Evolutionary conservation across 2,113 vertebrate genomes (phyloP).

Genomic region (Neotragus moschatus): DNA sequence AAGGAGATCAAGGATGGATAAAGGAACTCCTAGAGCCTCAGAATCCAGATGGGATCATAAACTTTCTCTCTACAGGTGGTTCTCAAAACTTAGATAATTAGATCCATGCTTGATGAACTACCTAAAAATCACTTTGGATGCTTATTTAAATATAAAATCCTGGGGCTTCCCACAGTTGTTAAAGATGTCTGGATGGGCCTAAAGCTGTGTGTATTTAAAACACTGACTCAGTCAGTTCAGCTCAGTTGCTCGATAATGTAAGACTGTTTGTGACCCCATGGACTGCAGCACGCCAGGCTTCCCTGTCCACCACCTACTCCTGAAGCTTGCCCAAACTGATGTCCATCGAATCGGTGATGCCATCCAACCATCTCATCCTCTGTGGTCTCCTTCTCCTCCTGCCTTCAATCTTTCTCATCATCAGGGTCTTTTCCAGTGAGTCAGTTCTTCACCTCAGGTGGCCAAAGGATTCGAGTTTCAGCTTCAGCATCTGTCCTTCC

Average conservation of each 20-base stretch:
- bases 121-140: not conserved
- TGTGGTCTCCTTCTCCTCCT: not conserved
- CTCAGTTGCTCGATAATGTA: not conserved
- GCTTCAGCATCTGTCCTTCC: not conserved
- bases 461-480: not conserved
- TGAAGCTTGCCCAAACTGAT: not conserved
- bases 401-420: not conserved
- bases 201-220: not conserved
- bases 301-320: not conserved
- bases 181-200: not conserved
- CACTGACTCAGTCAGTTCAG: not conserved
- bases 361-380: not conserved
- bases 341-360: not conserved
- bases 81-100: not conserved
- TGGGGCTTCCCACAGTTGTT: not conserved
- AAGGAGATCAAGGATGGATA: not conserved
- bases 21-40: not conserved
- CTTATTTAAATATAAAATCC: not conserved
- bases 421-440: not conserved
- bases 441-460: not conserved
- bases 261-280: not conserved
- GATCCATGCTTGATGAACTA: not conserved
- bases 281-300: not conserved
- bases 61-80: not conserved
- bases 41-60: not conserved